Evolutionary conservation across 1,140 invertebrate species (phyloP), one percentile per base, ranked within the genome.

Genomic region (Limonius californicus): DNA sequence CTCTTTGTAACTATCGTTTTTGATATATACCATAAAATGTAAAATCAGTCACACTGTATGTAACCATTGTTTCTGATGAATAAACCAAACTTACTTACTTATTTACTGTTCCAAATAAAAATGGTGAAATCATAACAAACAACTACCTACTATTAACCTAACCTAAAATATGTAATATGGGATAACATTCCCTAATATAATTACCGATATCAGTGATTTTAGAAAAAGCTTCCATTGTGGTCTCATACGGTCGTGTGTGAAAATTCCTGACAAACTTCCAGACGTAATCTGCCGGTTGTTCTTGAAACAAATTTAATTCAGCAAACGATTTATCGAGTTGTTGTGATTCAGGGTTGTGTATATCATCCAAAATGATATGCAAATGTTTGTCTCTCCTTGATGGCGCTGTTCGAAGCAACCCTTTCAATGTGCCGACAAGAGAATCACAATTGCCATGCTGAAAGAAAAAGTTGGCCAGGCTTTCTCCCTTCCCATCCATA

Each of bases 391-490:
- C 89, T 54, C 84, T 81, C 61, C 83, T 83, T 0, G 88, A 87
- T 67, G 87, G 89, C 11, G 79, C 80, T 12, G 85, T 83, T 76
- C 82, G 84, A 6, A 88, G 72, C 53, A 80, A 74, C 61, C 79
- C 21, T 68, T 86, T 86, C 14, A 91, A 76, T 39, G 83, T 80
- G 20, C 83, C 82, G 7, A 94, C 78, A 72, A 96, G 89, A 61
- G 85, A 84, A 70, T 91, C 88, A 6, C 89, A 90, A 66, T 92
- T 92, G 8, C 88, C 90, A 69, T 90, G 84, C 74, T 94, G 90
- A 77, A 96, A 96, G 69, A 92, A 89, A 70, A 92, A 87, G 12
- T 88, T 87, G 63, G 88, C 88, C 66, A 90, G 87, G 61, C 85
- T 84, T 0, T 87, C 84, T 9, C 88, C 87, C 71, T 90, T 87